Evolutionary conservation across 64 coral and sea anemone species (phyloP), one percentile per base, ranked within the genome.

Genomic region (Catalaphyllia jardinei): DNA sequence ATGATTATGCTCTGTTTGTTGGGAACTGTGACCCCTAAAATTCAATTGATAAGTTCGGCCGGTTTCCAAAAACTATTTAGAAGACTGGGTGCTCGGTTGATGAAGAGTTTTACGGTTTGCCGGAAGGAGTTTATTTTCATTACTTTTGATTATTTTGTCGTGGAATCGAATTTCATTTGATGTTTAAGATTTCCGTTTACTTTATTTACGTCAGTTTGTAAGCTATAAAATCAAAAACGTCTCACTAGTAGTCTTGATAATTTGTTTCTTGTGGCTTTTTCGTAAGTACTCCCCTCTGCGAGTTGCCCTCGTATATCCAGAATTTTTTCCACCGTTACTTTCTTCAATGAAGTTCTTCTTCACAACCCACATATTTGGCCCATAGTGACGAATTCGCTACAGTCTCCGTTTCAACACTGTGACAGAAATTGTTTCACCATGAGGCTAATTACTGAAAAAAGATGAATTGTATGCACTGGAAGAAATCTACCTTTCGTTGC

Each of bases 131-230:
- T 71, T 14, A 42, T 71, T 83, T 71, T 85, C 59, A 85, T 85
- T 85, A 85, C 62, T 85, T 85, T 83, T 83, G 60, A 83, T 83
- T 67, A 83, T 65, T 83, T 83, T 9, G 81, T 71, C 81, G 24
- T 85, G 61, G 63, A 71, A 85, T 71, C 81, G 81, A 85, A 85
- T 71, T 85, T 85, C 62, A 85, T 85, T 85, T 85, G 81, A 71
- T 85, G 20, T 71, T 52, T 54, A 55, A 55, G 22, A 51, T 85
- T 85, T 51, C 42, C 81, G 81, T 85, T 85, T 71, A 71, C 81
- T 85, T 85, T 85, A 85, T 85, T 85, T 85, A 51, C 81, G 81
- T 71, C 39, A 51, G 24, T 71, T 42, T 85, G 81, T 50, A 85
- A 67, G 81, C 63, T 85, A 38, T 27, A 85, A 83, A 83, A 85